These are phyloP conservation scores for Hydriomena furcata DNA, from an alignment of 2,888 invertebrate genomes.

Conservation along the genomic window DNA sequence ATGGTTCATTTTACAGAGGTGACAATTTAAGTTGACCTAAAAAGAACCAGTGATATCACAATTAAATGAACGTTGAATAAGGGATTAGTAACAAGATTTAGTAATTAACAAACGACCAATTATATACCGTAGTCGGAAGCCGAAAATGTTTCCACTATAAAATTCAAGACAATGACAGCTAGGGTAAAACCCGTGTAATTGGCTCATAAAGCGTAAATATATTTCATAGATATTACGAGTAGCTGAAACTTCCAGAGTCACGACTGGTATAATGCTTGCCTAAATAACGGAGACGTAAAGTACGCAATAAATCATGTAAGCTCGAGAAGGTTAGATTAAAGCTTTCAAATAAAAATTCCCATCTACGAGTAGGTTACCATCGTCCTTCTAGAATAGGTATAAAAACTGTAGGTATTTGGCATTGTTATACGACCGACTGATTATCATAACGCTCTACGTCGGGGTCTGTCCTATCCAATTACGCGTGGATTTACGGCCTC, in stretches of 20 bases:
- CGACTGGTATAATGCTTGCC: constrained; percentile 23
- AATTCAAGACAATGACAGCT: too few species aligned
- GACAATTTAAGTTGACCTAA: too few species aligned
- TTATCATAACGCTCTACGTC: constrained; percentile 36
- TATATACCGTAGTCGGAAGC: too few species aligned
- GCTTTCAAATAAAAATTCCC: constrained; percentile 27
- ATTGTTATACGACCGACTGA: constrained; percentile 36
- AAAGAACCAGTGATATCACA: too few species aligned
- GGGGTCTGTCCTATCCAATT: constrained; percentile 41
- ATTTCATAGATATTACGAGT: too few species aligned
- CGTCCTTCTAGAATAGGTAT: constrained; percentile 8
- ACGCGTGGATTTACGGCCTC: constrained; percentile 43
- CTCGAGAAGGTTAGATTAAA: constrained; percentile 22
- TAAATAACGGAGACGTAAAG: constrained; percentile 19
- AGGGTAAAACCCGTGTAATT: neutral
- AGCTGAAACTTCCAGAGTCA: constrained; percentile 7
- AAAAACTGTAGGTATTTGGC: constrained; percentile 33
- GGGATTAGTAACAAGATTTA: too few species aligned
- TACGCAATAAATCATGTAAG: constrained; percentile 29
- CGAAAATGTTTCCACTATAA: too few species aligned
- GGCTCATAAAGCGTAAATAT: neutral
- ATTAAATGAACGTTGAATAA: too few species aligned
- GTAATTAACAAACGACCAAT: too few species aligned
- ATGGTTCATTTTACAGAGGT: too few species aligned
- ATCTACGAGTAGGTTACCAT: constrained; percentile 24